These are phyloP conservation scores for Pelobates cultripes DNA, from an alignment of 2,797 vertebrate genomes.

Conservation along the genomic window DNA sequence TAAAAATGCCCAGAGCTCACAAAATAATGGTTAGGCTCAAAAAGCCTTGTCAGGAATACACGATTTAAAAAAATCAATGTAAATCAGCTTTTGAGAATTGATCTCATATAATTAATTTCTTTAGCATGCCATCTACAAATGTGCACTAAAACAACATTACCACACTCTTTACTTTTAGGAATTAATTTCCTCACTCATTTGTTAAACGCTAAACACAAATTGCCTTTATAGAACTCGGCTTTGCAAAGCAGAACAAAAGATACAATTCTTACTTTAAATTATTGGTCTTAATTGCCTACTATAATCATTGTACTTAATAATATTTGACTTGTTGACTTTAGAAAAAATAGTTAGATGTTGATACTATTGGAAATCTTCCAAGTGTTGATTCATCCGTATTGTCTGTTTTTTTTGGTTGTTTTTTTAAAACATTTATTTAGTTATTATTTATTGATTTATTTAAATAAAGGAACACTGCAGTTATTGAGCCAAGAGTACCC, in stretches of 20 bases:
- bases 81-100: slow-evolving; percentile 30
- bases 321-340: neutral
- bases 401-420: too few relatives aligned
- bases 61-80: slow-evolving; percentile 40
- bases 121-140: neutral
- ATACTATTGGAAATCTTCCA: too few relatives aligned
- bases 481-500: too few relatives aligned
- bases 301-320: neutral
- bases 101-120: slow-evolving; percentile 20
- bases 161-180: neutral
- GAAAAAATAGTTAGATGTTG: too few relatives aligned
- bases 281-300: neutral
- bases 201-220: neutral
- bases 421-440: too few relatives aligned
- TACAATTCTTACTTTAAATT: neutral
- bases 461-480: too few relatives aligned
- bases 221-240: neutral
- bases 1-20: slow-evolving; percentile 12
- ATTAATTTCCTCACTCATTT: neutral
- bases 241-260: neutral
- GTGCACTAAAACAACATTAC: neutral
- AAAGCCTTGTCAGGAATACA: slow-evolving; percentile 32
- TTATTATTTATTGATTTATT: too few relatives aligned
- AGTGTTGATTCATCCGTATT: too few relatives aligned
- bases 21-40: slow-evolving; percentile 30